Percentiles rank a stretch among this genome's conserved stretches.
These are phyloP conservation scores for Cydia strobilella DNA, from an alignment of 1,140 invertebrate genomes.

Conservation along the genomic window DNA sequence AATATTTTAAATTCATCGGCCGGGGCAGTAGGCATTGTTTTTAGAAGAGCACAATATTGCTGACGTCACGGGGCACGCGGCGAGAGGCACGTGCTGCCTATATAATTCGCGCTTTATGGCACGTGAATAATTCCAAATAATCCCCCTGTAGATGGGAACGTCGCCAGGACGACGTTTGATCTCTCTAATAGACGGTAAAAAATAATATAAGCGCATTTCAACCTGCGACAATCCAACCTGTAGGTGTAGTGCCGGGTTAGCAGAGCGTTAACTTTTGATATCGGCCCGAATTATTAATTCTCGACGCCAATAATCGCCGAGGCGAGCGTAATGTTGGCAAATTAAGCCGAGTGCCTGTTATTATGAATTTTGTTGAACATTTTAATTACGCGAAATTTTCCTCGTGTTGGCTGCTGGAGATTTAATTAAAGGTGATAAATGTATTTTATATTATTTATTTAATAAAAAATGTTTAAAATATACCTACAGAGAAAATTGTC, in stretches of 20 bases:
- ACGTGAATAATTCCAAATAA: slow-evolving; percentile 76
- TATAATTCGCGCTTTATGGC: slow-evolving; percentile 77
- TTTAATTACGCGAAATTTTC: slow-evolving; percentile 62
- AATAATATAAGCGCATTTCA: slow-evolving; percentile 77
- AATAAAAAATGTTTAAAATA: not conserved
- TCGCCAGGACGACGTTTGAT: slow-evolving; percentile 74
- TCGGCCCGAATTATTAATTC: slow-evolving; percentile 79
- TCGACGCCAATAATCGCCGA: slow-evolving; percentile 71
- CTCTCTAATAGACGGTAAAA: slow-evolving; percentile 64
- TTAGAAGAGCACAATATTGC: slow-evolving; percentile 61
- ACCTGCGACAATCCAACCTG: slow-evolving; percentile 74
- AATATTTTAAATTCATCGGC: slow-evolving; percentile 44
- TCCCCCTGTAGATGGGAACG: slow-evolving; percentile 47
- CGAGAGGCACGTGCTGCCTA: slow-evolving; percentile 58
- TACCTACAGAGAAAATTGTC: not conserved
- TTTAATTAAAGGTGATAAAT: slow-evolving; percentile 20
- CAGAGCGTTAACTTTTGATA: slow-evolving; percentile 79
- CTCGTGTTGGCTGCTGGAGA: slow-evolving; percentile 34
- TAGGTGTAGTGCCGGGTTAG: slow-evolving; percentile 70
- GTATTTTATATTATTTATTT: not conserved
- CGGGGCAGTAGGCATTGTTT: slow-evolving; percentile 64
- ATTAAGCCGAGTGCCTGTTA: slow-evolving; percentile 76
- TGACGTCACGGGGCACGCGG: slow-evolving; percentile 46
- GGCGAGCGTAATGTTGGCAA: slow-evolving; percentile 75
- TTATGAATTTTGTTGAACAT: slow-evolving; percentile 71